Evolutionary conservation across 1,140 invertebrate genomes (phyloP), one percentile per base, ranked within the genome.

Genomic region (Dendrolimus kikuchii): DNA sequence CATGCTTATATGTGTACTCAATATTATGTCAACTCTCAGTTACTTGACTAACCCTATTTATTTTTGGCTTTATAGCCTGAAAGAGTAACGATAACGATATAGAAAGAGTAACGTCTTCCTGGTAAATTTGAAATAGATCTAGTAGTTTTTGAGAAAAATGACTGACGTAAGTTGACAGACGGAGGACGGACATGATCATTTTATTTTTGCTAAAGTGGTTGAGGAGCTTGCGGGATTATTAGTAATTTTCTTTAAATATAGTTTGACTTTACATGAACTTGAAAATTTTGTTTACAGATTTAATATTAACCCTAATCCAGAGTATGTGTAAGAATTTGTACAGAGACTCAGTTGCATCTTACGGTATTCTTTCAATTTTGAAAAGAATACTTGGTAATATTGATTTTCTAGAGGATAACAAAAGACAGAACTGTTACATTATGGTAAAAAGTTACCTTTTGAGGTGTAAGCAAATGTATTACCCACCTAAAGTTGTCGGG

Each of bases 371-470:
- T 6, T 53, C 59, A 52, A 64, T 75, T 40, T 55, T 86, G 23
- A 36, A 64, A 5, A 51, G 60, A 51, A 70, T 80, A 38, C 59
- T 86, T 2, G 64, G 78, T 7, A 48, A 46, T 40, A 64, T 84
- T 46, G 83, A 77, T 71, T 38, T 53, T 7, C 47, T 62, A 9
- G 63, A 77, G 37, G 53, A 52, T 38, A 57, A 57, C 10, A 69
- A 70, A 46, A 68, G 68, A 44, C 63, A 77, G n/a, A 86, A 86
- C 53, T 77, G 77, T 55, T 51, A 70, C 5, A 86, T 84, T 7
- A 84, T 86, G 79, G 59, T 86, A 5, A 77, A 73, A 47, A 69
- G 81, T 44, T 83, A 81, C 38, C 55, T 80, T 36, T 63, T 72
- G 23, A 59, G 78, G 8, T 77, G 79, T 51, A 59, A 57, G 23